A percentile compares a stretch with the other conserved stretches of the same genome.
Evolutionary conservation across 92 coral and sea anemone genomes (phyloP).

Genomic region (Chrysogorgia sp.): DNA sequence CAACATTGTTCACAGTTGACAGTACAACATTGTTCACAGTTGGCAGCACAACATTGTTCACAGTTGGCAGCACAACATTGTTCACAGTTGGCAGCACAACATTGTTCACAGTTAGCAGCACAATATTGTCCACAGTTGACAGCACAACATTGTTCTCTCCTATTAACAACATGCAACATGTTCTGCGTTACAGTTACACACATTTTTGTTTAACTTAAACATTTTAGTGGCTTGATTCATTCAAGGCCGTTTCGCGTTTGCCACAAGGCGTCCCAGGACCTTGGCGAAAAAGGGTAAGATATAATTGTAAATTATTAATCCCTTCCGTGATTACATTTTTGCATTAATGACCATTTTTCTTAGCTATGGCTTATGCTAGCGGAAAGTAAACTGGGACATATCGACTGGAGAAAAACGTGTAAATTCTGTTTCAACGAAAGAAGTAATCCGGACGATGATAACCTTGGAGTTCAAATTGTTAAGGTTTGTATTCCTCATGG

Average conservation of each 20-base stretch:
- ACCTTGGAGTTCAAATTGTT: constrained; percentile 94
- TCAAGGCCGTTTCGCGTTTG: constrained; percentile 91
- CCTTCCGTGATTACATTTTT: too few species aligned
- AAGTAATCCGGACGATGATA: constrained; percentile 98
- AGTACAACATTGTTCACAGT: too few species aligned
- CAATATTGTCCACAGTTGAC: not conserved
- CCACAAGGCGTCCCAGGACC: constrained; percentile 87
- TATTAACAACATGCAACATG: not conserved
- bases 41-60: too few species aligned
- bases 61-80: too few species aligned
- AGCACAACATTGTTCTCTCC: not conserved
- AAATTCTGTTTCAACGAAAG: constrained; percentile 93
- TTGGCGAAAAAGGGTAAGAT: constrained; percentile 92
- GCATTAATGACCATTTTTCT: too few species aligned
- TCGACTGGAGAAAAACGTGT: constrained; percentile 92
- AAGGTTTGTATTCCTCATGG: constrained; percentile 59
- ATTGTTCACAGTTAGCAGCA: too few species aligned
- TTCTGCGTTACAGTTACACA: not conserved
- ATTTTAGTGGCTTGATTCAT: constrained; percentile 94
- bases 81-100: too few species aligned
- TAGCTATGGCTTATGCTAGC: constrained; percentile 96
- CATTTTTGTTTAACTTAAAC: not conserved
- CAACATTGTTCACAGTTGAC: too few species aligned
- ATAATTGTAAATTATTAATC: not conserved
- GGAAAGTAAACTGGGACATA: constrained; percentile 82